These are phyloP conservation scores for Thalpophila matura DNA, from an alignment of 2,888 invertebrate species.

Conservation along the genomic window DNA sequence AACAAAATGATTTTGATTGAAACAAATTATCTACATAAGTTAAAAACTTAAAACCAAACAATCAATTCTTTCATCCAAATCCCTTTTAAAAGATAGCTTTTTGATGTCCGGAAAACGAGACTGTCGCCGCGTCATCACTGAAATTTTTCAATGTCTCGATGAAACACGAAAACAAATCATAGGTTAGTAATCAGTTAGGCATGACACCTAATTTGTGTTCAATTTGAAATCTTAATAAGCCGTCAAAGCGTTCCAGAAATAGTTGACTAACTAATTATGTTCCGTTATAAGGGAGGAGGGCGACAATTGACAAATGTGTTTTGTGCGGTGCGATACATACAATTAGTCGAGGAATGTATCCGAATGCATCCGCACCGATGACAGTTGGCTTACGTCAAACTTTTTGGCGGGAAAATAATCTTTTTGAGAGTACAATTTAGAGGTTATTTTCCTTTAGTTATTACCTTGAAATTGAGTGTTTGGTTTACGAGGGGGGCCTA, in stretches of 20 bases:
- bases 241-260: conserved; percentile 89
- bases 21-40: conserved; percentile 38
- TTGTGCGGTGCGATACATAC: conserved; percentile 85
- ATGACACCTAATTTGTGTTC: conserved; percentile 90
- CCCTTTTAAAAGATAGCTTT: conserved; percentile 79
- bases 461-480: conserved; percentile 85
- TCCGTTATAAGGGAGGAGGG: conserved; percentile 78
- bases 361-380: conserved; percentile 78
- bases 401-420: conserved; percentile 81
- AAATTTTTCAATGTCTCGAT: conserved; percentile 79
- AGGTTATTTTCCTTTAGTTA: conserved; percentile 80
- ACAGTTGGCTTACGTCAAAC: conserved; percentile 76
- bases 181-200: conserved; percentile 84
- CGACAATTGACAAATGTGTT: conserved; percentile 90
- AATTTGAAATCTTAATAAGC: conserved; percentile 90
- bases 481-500: conserved; percentile 82
- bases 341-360: conserved; percentile 87
- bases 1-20: conserved; percentile 12
- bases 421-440: conserved; percentile 75
- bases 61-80: conserved; percentile 49
- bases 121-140: conserved; percentile 80
- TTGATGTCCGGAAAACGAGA: conserved; percentile 87
- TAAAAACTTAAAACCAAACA: conserved; percentile 30
- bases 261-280: conserved; percentile 86
- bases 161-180: conserved; percentile 69